Conservation (phyloP, 2,888 invertebrate genomes). For the Monopis laevigella region DNA sequence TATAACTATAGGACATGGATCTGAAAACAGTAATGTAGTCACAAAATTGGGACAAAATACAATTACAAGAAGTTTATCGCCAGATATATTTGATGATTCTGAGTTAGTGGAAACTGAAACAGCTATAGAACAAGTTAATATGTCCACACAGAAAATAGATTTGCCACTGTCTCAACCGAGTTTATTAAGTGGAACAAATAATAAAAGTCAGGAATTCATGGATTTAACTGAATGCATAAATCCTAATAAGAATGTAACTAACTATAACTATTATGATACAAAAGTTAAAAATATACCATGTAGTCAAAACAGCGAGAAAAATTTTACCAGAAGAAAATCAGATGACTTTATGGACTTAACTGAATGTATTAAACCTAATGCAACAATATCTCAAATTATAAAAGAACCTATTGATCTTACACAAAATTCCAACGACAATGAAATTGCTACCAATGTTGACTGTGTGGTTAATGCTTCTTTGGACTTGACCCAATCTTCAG, state of each 20-base stretch:
- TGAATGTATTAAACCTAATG: slow-evolving; percentile 30
- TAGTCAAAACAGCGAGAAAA: not conserved
- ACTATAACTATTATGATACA: not conserved
- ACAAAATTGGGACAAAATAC: not conserved
- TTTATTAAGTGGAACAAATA: not conserved
- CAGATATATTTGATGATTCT: slow-evolving; percentile 61
- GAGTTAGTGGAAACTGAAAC: slow-evolving; percentile 24
- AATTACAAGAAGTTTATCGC: slow-evolving; percentile 41
- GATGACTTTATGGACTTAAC: slow-evolving; percentile 50
- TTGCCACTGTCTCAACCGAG: slow-evolving; percentile 3
- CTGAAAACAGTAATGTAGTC: not conserved
- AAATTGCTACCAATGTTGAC: slow-evolving; percentile 10
- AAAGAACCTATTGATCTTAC: slow-evolving; percentile 30
- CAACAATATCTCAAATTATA: slow-evolving; percentile 17
- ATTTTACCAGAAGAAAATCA: slow-evolving; percentile 30
- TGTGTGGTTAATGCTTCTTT: slow-evolving; percentile 20
- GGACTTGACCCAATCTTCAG: slow-evolving; percentile 41
- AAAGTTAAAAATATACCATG: not conserved
- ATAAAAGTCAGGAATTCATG: not conserved
- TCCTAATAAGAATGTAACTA: not conserved
- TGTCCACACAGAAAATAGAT: no score
- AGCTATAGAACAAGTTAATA: no score
- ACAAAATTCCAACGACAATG: slow-evolving; percentile 21
- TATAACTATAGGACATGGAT: not conserved
- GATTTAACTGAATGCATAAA: not conserved